Evolutionary conservation across 2,797 vertebrate genomes (phyloP).

Genomic region (Pteronotus mesoamericanus): DNA sequence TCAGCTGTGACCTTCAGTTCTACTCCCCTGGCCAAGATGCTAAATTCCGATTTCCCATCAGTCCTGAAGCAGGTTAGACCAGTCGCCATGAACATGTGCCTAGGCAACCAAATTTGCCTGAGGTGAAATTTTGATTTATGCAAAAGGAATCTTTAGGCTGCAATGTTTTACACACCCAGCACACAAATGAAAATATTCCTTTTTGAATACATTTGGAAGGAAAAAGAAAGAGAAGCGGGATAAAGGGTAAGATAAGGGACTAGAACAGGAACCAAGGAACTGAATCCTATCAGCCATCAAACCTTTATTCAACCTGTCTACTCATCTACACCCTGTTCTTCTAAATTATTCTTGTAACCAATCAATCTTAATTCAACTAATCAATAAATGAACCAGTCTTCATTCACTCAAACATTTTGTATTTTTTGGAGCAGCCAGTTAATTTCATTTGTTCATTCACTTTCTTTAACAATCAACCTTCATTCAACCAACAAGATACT

Average conservation of each 20-base stretch:
- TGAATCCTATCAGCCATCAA: not conserved
- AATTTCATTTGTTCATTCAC: constrained; percentile 21
- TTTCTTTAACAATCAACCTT: constrained; percentile 34
- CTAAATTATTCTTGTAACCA: not conserved
- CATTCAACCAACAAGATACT: not conserved
- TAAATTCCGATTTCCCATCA: not conserved
- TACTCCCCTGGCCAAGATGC: not conserved
- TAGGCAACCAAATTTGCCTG: constrained; percentile 17
- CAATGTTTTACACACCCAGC: constrained; percentile 5
- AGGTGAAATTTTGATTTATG: constrained; percentile 52
- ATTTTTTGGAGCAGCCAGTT: not conserved
- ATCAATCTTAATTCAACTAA: not conserved
- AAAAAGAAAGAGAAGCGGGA: constrained; percentile 28
- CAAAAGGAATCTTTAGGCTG: constrained; percentile 14
- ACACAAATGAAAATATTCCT: constrained; percentile 21
- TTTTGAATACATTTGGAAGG: not conserved
- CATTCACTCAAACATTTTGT: not conserved
- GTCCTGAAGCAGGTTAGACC: constrained; percentile 31
- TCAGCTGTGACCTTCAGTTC: constrained; percentile 36
- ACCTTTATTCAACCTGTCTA: not conserved
- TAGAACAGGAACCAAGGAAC: not conserved
- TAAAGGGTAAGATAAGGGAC: not conserved
- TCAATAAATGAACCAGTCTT: not conserved
- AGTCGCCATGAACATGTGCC: not conserved
- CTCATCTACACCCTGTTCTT: not conserved